phyloP scores from a whole-genome alignment of 2,888 invertebrate genomes.

The Dorcus hopei region DNA sequence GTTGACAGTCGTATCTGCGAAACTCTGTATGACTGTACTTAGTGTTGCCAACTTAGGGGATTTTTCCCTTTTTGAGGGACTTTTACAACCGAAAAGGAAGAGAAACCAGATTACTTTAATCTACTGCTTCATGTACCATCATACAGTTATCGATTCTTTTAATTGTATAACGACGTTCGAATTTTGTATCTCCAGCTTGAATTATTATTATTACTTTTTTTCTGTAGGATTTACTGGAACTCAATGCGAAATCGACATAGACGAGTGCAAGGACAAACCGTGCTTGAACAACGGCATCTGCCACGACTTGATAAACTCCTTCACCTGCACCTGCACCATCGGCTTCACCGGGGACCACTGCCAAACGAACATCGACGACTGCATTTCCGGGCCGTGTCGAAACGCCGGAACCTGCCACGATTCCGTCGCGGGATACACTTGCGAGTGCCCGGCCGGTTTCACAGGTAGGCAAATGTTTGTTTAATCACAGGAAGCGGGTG shows the following conservation, averaged over 20 bases:
- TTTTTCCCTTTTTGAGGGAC: too few relatives aligned
- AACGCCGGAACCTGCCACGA: conserved; percentile 88
- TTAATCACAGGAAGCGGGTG: not conserved
- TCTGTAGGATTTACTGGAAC: conserved; percentile 78
- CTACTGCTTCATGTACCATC: too few relatives aligned
- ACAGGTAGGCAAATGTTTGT: conserved; percentile 54
- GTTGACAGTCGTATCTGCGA: too few relatives aligned
- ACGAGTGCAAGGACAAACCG: conserved; percentile 84
- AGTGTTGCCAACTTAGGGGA: too few relatives aligned
- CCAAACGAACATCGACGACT: conserved; percentile 89
- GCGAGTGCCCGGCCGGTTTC: conserved; percentile 86
- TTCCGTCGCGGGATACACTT: conserved; percentile 85
- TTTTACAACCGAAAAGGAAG: too few relatives aligned
- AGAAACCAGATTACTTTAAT: too few relatives aligned
- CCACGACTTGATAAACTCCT: conserved; percentile 83
- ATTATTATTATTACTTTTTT: not conserved
- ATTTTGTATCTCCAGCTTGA: too few relatives aligned
- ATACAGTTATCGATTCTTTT: too few relatives aligned
- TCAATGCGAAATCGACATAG: conserved; percentile 87
- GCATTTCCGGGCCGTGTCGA: conserved; percentile 82
- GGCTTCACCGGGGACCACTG: conserved; percentile 85
- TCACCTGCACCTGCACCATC: conserved; percentile 81
- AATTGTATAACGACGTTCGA: not conserved
- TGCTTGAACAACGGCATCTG: conserved; percentile 85
- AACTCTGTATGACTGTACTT: too few relatives aligned